A percentile compares a stretch with the other conserved stretches of the same genome.
Conservation (phyloP, 2,113 vertebrate genomes). For the Scalopus aquaticus region DNA sequence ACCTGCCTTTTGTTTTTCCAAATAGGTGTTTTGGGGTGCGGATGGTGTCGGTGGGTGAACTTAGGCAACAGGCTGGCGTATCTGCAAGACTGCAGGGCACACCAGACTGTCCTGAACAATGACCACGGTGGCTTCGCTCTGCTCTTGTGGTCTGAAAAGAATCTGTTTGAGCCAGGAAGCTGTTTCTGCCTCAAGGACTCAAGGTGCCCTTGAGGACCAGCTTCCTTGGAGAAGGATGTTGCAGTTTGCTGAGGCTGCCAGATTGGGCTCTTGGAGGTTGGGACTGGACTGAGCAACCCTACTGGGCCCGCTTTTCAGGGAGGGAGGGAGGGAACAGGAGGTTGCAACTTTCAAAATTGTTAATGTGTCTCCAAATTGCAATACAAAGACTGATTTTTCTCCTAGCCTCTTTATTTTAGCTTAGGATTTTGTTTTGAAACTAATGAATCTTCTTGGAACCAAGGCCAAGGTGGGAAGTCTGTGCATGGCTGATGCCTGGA, state of each 20-base stretch:
- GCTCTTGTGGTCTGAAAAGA: background rate
- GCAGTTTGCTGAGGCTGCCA: background rate
- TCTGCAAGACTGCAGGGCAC: background rate
- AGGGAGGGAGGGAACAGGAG: background rate
- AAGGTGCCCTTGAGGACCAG: conserved; percentile 22
- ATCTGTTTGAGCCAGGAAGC: background rate
- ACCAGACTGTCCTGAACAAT: background rate
- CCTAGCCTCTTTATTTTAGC: background rate
- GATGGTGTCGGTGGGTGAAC: background rate
- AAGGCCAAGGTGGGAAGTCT: background rate
- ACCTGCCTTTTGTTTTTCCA: background rate
- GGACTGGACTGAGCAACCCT: background rate
- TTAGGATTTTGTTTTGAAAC: conserved; percentile 50
- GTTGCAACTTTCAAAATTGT: background rate
- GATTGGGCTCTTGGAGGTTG: background rate
- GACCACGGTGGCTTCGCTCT: background rate
- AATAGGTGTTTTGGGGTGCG: background rate
- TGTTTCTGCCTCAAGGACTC: conserved; percentile 11
- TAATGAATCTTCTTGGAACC: background rate
- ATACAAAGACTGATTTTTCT: background rate
- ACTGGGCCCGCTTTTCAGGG: background rate
- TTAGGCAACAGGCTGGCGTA: background rate
- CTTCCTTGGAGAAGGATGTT: conserved; percentile 21
- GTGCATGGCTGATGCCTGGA: background rate
- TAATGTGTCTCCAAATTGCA: background rate